These are phyloP conservation scores for Cyprinella venusta DNA, from an alignment of 2,797 vertebrate genomes.

Conservation along the genomic window DNA sequence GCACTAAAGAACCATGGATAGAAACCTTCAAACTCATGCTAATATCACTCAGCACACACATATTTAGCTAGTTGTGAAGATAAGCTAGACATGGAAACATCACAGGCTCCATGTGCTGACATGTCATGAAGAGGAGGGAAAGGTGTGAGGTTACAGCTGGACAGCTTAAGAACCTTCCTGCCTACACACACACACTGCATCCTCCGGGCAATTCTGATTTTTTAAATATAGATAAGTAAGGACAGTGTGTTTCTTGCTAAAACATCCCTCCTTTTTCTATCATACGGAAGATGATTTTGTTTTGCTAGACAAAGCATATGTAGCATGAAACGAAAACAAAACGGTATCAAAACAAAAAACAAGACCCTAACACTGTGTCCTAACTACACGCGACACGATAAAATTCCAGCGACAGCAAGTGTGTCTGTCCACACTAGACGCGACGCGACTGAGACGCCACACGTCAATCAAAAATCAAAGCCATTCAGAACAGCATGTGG, in stretches of 20 bases:
- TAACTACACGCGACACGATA: no score
- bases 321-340: neutral
- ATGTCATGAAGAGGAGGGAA: slow-evolving; percentile 26
- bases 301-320: neutral
- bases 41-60: slow-evolving; percentile 34
- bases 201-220: neutral
- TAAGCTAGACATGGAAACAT: slow-evolving; percentile 47
- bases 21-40: slow-evolving; percentile 7
- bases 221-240: neutral
- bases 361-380: no score
- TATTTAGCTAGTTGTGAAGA: slow-evolving; percentile 40
- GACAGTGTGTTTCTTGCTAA: neutral
- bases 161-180: neutral
- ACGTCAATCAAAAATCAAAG: no score
- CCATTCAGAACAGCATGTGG: no score
- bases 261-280: neutral
- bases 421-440: no score
- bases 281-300: neutral
- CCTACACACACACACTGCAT: neutral
- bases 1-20: slow-evolving; percentile 18
- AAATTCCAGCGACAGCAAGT: no score
- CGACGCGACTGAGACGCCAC: no score
- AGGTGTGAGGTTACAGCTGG: slow-evolving; percentile 42
- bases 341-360: neutral
- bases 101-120: slow-evolving; percentile 43